Percentiles rank a stretch among this genome's conserved stretches.
Evolutionary conservation across 2,113 vertebrate species (phyloP).

Genomic region (Eulemur rufifrons): DNA sequence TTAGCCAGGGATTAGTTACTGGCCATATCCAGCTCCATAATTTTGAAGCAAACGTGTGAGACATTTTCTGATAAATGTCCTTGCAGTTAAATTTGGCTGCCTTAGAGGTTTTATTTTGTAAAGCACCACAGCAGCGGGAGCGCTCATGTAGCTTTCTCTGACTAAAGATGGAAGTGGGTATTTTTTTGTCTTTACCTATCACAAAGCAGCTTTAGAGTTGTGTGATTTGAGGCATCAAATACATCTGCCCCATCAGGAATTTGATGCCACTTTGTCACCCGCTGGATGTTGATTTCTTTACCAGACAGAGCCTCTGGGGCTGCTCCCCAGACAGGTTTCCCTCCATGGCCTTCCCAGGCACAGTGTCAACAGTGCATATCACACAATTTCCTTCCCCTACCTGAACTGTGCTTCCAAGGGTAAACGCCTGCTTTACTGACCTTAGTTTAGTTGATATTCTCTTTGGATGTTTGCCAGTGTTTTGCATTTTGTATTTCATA

Average conservation of each 20-base stretch:
- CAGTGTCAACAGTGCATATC: conserved; percentile 62
- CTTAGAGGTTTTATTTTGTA: background rate
- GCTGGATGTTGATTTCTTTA: conserved; percentile 72
- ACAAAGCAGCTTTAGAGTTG: background rate
- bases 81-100: background rate
- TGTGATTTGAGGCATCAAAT: background rate
- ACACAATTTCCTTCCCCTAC: conserved; percentile 67
- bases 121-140: background rate
- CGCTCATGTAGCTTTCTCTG: background rate
- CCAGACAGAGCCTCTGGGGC: conserved; percentile 56
- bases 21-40: background rate
- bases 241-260: conserved; percentile 53
- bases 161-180: background rate
- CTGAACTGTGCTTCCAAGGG: background rate
- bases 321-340: conserved; percentile 69
- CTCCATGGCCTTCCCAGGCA: conserved; percentile 52
- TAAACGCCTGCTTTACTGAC: accelerated
- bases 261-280: conserved; percentile 68
- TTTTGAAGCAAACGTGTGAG: background rate
- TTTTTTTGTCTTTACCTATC: background rate
- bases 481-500: conserved; percentile 10
- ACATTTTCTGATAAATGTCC: background rate
- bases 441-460: background rate
- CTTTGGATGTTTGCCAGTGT: background rate
- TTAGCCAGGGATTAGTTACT: background rate